Evolutionary conservation across 2,888 invertebrate genomes (phyloP).

Genomic region (Anthrax anthrax): DNA sequence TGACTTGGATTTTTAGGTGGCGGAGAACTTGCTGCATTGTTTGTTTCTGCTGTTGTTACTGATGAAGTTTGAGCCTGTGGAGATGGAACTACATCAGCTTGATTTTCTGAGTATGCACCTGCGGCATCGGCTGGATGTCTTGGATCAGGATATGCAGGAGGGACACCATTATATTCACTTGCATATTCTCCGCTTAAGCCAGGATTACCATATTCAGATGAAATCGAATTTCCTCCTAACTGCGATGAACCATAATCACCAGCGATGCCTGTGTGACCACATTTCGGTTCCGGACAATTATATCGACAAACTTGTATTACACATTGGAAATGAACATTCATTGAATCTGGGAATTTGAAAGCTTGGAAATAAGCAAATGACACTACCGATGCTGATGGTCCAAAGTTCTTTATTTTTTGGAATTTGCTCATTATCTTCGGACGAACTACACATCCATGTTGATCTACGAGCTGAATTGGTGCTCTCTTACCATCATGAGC

Average conservation of each 20-base stretch:
- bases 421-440: slow-evolving; percentile 92
- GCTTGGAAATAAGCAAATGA: slow-evolving; percentile 95
- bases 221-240: slow-evolving; percentile 41
- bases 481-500: slow-evolving; percentile 89
- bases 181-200: slow-evolving; percentile 25
- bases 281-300: slow-evolving; percentile 86
- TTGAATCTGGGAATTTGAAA: slow-evolving; percentile 91
- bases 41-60: slow-evolving; percentile 49
- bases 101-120: slow-evolving; percentile 70
- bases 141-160: slow-evolving; percentile 74
- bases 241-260: slow-evolving; percentile 49
- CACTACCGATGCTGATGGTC: slow-evolving; percentile 84
- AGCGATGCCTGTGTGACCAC: slow-evolving; percentile 47
- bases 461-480: slow-evolving; percentile 84
- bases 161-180: slow-evolving; percentile 59
- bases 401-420: slow-evolving; percentile 92
- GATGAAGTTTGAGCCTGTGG: slow-evolving; percentile 67
- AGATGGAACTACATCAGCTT: slow-evolving; percentile 63
- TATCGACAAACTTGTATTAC: slow-evolving; percentile 89
- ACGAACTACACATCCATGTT: slow-evolving; percentile 83
- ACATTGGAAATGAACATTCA: slow-evolving; percentile 95
- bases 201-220: slow-evolving; percentile 42
- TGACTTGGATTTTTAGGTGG: slow-evolving; percentile 30
- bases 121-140: slow-evolving; percentile 74
- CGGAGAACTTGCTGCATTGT: slow-evolving; percentile 39